Conservation (phyloP, 2,888 invertebrate species). For the Aricia artaxerxes region DNA sequence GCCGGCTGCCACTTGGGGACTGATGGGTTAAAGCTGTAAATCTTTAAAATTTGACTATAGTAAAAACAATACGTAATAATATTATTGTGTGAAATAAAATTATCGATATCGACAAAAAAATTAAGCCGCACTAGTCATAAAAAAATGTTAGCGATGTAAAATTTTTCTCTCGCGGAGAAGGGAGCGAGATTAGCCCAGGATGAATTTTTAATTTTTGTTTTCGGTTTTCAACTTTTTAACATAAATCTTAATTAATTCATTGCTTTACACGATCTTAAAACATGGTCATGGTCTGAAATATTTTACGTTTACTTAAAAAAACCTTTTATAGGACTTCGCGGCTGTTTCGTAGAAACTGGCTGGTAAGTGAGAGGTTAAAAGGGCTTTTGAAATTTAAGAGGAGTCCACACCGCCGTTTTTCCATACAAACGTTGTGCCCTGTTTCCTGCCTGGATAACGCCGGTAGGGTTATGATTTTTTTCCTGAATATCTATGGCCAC, state of each 20-base stretch:
- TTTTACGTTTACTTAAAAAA: constrained; percentile 21
- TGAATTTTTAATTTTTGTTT: constrained; percentile 75
- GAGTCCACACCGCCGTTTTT: no score
- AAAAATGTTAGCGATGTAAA: constrained; percentile 49
- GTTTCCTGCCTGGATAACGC: no score
- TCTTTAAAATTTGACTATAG: background rate
- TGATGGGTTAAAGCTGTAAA: no score
- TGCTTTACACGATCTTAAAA: constrained; percentile 57
- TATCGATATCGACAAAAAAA: background rate
- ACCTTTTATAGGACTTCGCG: background rate
- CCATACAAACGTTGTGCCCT: no score
- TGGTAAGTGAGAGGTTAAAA: background rate
- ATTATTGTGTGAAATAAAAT: background rate
- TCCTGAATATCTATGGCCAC: no score
- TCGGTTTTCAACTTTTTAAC: constrained; percentile 56
- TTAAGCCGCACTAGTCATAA: constrained; percentile 42
- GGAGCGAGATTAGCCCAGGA: constrained; percentile 50
- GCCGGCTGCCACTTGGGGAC: no score
- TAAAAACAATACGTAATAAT: background rate
- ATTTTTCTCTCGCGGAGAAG: constrained; percentile 52
- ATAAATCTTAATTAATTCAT: constrained; percentile 67
- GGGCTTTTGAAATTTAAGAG: background rate
- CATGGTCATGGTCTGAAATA: constrained; percentile 37
- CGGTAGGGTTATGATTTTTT: no score
- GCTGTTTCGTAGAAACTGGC: background rate